Percentiles rank a stretch among this genome's conserved stretches.
These are phyloP conservation scores for Romanogobio albipinnatus DNA, from an alignment of 2,113 vertebrate genomes.

Conservation along the genomic window DNA sequence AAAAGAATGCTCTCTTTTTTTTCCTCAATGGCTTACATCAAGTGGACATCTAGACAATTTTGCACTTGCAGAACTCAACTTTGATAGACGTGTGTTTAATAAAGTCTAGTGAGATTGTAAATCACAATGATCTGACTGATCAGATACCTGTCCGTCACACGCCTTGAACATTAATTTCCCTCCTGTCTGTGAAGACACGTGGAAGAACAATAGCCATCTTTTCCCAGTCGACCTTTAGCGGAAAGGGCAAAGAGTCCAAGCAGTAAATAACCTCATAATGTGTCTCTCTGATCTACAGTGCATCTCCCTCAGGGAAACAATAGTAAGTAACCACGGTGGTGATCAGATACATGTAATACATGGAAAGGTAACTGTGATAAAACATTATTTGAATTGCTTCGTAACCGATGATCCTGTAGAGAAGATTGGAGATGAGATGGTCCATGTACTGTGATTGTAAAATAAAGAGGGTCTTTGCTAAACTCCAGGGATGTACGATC, in stretches of 20 bases:
- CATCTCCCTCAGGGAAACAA: slow-evolving; percentile 1
- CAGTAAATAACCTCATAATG: slow-evolving; percentile 46
- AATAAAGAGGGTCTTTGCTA: not conserved
- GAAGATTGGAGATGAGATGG: not conserved
- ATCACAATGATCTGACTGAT: not conserved
- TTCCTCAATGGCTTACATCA: not conserved
- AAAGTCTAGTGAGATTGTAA: slow-evolving; percentile 9
- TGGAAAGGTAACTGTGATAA: slow-evolving; percentile 12
- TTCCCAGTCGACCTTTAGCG: slow-evolving; percentile 29
- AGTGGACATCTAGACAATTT: slow-evolving; percentile 10
- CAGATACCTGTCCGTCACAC: slow-evolving; percentile 18
- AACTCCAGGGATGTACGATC: not conserved
- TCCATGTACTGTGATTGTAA: not conserved
- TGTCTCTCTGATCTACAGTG: not conserved
- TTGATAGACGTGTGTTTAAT: slow-evolving; percentile 18
- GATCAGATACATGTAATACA: not conserved
- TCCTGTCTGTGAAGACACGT: slow-evolving; percentile 14
- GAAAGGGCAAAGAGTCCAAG: slow-evolving; percentile 42
- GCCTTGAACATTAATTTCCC: slow-evolving; percentile 16
- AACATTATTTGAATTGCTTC: not conserved
- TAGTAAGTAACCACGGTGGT: not conserved
- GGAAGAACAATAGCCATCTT: slow-evolving; percentile 8
- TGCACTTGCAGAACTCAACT: not conserved
- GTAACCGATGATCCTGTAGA: not conserved
- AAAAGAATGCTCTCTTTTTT: not conserved